phyloP scores from a whole-genome alignment of 2,888 invertebrate species.

The Ormyrus nitidulus region DNA sequence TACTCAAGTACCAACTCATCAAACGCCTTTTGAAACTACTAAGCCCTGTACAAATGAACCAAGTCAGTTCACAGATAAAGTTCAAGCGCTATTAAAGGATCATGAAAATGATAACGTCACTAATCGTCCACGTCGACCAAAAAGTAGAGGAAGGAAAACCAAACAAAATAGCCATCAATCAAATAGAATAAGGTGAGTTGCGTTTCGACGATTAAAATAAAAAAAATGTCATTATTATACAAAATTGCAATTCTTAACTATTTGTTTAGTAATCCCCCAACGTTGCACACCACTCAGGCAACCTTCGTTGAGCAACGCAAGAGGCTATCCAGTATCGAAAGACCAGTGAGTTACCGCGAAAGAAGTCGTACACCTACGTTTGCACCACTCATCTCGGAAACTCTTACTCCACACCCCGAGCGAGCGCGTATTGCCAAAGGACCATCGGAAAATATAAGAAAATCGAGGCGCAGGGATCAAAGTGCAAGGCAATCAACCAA shows the following conservation, averaged over 20 bases:
- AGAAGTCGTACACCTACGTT: background rate
- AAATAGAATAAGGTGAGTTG: conserved; percentile 9
- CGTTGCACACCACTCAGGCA: background rate
- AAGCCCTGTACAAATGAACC: conserved; percentile 25
- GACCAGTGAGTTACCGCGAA: background rate
- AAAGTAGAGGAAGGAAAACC: background rate
- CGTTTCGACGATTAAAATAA: background rate
- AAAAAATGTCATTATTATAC: background rate
- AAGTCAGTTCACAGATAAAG: background rate
- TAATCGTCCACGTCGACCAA: background rate
- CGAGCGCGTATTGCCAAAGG: background rate
- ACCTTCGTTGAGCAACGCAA: background rate
- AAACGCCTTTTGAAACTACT: background rate
- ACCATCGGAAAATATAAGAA: background rate
- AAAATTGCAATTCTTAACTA: background rate
- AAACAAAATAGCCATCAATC: background rate
- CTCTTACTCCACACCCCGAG: background rate
- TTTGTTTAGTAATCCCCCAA: conserved; percentile 3
- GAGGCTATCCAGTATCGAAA: conserved; percentile 1
- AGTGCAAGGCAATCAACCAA: background rate
- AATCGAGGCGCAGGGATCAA: background rate
- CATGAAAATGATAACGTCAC: background rate
- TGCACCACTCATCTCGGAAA: background rate
- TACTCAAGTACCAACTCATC: background rate
- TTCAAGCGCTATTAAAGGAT: conserved; percentile 7